A percentile compares a stretch with the other conserved stretches of the same genome.
Evolutionary conservation across 1,140 invertebrate genomes (phyloP).

Genomic region (Brachionus angularis): DNA sequence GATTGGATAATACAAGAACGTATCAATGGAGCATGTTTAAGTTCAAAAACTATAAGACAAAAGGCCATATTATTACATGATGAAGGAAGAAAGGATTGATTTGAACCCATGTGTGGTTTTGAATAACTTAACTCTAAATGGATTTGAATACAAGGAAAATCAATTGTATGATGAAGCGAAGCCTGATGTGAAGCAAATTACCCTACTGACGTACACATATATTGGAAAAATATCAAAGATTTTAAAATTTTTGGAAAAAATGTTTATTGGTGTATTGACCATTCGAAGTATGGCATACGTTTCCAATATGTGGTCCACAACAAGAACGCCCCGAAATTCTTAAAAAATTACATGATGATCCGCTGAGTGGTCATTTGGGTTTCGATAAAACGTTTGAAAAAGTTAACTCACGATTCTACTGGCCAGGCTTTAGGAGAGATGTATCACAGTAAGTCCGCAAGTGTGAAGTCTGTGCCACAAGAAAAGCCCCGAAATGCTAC

Average conservation of each 20-base stretch:
- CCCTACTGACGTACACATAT: too few relatives aligned
- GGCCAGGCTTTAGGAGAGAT: neutral
- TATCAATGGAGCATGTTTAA: constrained; percentile 4
- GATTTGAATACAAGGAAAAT: too few relatives aligned
- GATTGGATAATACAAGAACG: neutral
- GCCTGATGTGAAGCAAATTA: too few relatives aligned
- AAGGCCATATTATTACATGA: too few relatives aligned
- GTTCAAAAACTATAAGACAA: constrained; percentile 13
- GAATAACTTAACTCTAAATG: too few relatives aligned
- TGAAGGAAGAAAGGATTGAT: too few relatives aligned
- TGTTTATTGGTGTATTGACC: neutral
- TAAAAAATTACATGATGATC: neutral
- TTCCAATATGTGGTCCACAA: neutral
- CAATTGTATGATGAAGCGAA: too few relatives aligned
- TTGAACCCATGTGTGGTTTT: too few relatives aligned
- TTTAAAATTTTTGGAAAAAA: neutral
- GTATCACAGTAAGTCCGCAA: neutral
- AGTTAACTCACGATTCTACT: neutral
- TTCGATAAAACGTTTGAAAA: neutral
- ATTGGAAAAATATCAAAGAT: neutral
- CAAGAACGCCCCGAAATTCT: neutral
- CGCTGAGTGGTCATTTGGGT: neutral
- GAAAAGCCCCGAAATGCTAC: neutral
- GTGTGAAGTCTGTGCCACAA: neutral
- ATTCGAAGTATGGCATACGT: neutral